Conservation (phyloP, 1,140 invertebrate species). For the Aphaenogaster rudis region DNA sequence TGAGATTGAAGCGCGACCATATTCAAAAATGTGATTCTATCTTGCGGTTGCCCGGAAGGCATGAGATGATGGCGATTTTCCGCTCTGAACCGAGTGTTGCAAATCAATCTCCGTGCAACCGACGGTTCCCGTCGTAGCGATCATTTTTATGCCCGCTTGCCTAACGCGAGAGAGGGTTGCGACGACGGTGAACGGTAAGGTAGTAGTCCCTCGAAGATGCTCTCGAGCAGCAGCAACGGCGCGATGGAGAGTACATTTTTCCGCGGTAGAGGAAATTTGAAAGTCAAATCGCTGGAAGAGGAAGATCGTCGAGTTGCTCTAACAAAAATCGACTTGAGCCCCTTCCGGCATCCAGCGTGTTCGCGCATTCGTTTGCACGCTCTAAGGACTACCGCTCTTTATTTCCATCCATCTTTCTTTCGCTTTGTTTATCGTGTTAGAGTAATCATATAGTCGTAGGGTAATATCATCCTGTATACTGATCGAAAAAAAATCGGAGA, state of each 20-base stretch:
- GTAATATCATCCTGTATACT: background rate
- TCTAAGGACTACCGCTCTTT: constrained; percentile 6
- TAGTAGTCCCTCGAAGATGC: constrained; percentile 50
- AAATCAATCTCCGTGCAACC: constrained; percentile 59
- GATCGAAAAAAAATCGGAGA: background rate
- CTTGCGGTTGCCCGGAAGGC: constrained; percentile 25
- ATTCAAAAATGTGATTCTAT: constrained; percentile 39
- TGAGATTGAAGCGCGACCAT: background rate
- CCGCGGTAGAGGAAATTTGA: constrained; percentile 53
- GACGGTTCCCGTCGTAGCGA: constrained; percentile 45
- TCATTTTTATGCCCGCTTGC: constrained; percentile 62
- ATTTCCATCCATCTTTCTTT: background rate
- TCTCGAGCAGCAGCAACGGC: constrained; percentile 37
- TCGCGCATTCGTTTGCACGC: constrained; percentile 52
- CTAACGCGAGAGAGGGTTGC: constrained; percentile 47
- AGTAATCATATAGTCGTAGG: background rate
- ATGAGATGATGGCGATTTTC: constrained; percentile 50
- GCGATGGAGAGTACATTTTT: constrained; percentile 57
- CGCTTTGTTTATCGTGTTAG: background rate
- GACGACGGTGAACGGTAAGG: constrained; percentile 30
- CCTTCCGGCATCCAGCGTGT: constrained; percentile 58
- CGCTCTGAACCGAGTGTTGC: constrained; percentile 45
- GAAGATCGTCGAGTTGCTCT: constrained; percentile 61
- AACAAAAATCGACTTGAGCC: constrained; percentile 60
- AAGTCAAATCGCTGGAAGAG: constrained; percentile 60